phyloP scores from a whole-genome alignment of 1,140 invertebrate species.

The Branchinecta lynchi region DNA sequence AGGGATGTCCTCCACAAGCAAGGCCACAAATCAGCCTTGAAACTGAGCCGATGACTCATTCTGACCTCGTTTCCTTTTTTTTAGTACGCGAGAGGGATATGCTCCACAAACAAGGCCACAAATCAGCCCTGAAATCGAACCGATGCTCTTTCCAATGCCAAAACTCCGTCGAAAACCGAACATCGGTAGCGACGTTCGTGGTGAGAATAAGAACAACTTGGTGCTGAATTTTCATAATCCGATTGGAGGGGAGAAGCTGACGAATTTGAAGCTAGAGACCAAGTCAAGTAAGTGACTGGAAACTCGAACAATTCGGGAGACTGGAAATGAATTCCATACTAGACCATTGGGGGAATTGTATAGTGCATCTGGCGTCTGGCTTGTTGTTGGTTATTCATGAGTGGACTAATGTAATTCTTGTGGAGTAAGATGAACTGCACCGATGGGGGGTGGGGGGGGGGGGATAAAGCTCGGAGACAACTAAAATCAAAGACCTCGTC shows the following conservation, averaged over 20 bases:
- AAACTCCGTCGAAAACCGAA: neutral
- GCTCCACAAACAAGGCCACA: neutral
- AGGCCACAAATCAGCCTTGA: neutral
- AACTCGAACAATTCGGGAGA: neutral
- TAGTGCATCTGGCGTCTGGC: no score
- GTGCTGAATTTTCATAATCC: constrained; percentile 7
- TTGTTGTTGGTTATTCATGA: no score
- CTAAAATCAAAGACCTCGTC: no score
- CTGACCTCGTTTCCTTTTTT: neutral
- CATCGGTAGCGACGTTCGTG: neutral
- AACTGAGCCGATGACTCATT: neutral
- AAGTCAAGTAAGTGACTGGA: constrained; percentile 3
- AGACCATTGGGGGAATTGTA: no score
- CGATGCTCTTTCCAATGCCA: neutral
- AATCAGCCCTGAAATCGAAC: neutral
- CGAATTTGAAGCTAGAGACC: neutral
- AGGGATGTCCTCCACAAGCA: neutral
- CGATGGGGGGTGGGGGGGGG: no score
- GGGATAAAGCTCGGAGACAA: no score
- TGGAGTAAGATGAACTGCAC: no score
- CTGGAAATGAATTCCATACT: no score
- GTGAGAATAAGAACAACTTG: neutral
- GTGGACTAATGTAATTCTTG: no score
- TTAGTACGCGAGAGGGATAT: neutral
- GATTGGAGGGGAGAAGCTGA: neutral